Base-by-base conservation (phyloP, 2,888 invertebrate genomes). In the Cerastis rubricosa region DNA sequence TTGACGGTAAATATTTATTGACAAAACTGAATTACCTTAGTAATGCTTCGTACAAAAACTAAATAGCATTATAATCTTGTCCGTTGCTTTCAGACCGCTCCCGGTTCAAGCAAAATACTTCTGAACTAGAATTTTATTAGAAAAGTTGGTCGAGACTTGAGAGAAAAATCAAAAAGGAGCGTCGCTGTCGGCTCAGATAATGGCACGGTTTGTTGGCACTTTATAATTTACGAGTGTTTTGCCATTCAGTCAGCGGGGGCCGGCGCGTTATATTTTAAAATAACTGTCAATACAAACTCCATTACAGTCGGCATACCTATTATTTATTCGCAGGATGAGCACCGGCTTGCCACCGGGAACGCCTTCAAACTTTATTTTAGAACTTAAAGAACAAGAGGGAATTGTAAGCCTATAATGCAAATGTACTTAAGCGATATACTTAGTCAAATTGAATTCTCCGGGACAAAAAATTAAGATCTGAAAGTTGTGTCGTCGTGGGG, bases 331-430 rank as follows among this genome's bases (percentile, higher is more conserved):
- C 77, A 83, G 85, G 77, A 77, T 86, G 72, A 85, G 80, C 61
- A n/a, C 76, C 72, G 64, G 73, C 80, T 84, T 78, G 78, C 78
- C 35, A 75, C 73, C 76, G 63, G 81, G 79, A 87, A 78, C 83
- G 80, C 75, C 78, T 86, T 80, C 65, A 85, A 88, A 89, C 85
- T 90, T 90, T 90, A 89, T 87, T 85, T 84, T 83, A 85, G 85
- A 78, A 88, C 89, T 89, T 90, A 90, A 91, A 91, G 87, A 89
- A 90, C 86, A 89, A 91, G 87, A 86, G 76, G 80, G 87, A 89
- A 89, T 89, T 86, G 89, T 91, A 91, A 93, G 90, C 89, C 88
- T 85, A 83, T 91, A 93, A 92, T 91, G 83, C 89, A 88, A 90
- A 91, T 89, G 88, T 90, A 89, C 89, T 89, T 91, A 91, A 90